phyloP scores from a whole-genome alignment of 1,140 invertebrate genomes.

The Stenopsyche tienmushanensis region DNA sequence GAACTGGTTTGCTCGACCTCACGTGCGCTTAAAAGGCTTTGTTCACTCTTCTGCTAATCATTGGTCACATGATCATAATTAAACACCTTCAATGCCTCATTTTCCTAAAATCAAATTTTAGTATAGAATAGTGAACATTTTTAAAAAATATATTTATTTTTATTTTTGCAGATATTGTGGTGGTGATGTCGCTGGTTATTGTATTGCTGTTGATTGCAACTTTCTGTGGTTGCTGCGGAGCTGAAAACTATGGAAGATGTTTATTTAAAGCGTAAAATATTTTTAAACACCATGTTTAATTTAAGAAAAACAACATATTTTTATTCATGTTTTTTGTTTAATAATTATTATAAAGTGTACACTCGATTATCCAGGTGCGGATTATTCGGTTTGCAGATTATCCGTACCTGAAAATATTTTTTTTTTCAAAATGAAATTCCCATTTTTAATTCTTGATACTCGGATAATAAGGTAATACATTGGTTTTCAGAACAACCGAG shows the following conservation, averaged over 20 bases:
- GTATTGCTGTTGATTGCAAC: conserved; percentile 47
- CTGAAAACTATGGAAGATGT: conserved; percentile 49
- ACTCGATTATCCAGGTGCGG: too few relatives aligned
- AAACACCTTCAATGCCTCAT: background rate
- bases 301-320: background rate
- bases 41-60: too few relatives aligned
- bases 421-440: too few relatives aligned
- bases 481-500: too few relatives aligned
- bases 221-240: conserved; percentile 51
- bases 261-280: conserved; percentile 52
- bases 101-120: background rate
- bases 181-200: conserved; percentile 47
- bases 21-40: too few relatives aligned
- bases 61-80: too few relatives aligned
- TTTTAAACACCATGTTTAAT: background rate
- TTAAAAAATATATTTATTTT: background rate
- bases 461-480: too few relatives aligned
- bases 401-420: too few relatives aligned
- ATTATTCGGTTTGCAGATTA: too few relatives aligned
- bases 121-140: background rate
- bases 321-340: conserved; percentile 7
- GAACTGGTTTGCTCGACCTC: too few relatives aligned
- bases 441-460: too few relatives aligned
- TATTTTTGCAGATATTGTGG: conserved; percentile 47
- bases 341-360: background rate